Evolutionary conservation across 2,797 vertebrate genomes (phyloP), one percentile per base, ranked within the genome.

Genomic region (Euthynnus affinis): DNA sequence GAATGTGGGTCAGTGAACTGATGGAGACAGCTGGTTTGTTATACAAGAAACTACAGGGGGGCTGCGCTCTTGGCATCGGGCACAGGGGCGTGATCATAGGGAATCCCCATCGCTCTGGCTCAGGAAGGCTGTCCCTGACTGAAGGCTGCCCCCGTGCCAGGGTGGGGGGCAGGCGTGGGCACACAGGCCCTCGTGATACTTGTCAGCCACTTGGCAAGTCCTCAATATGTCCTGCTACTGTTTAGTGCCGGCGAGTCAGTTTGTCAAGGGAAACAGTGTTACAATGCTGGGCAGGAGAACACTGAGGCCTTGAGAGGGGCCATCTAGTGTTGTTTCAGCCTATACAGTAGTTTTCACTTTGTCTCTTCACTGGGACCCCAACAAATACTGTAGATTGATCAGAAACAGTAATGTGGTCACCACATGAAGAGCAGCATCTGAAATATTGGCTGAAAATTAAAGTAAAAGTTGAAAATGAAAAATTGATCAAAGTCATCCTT

Each of bases 1-100:
- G 87, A 92, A 93, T 95, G 92, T 94, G 92, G 94, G 95, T 95
- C 94, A 96, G 83, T 81, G 90, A 93, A 93, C 91, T 87, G 92
- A 90, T 90, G 89, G 88, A 80, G 95, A 93, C 95, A 96, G 94
- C 93, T 95, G 95, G 90, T 90, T 90, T 87, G 89, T 93, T 93
- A 91, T 88, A 93, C 89, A 92, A 91, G 89, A 71, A 91, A 59
- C 92, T 79, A 84, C 89, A 82, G 92, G 93, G 92, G 89, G 91
- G 84, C 91, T 89, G 82, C 23, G 73, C 86, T 90, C 83, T 90
- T 94, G 93, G 93, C 91, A 89, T 74, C 12, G 86, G 90, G 86
- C 86, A 88, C 76, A 89, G 87, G 87, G 82, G 90, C 85, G 80
- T 85, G 92, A 93, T 94, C 89, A 46, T 87, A 89, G 94, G 95